Evolutionary conservation across 2,797 vertebrate genomes (phyloP), one percentile per base, ranked within the genome.

Genomic region (Poeciliopsis turneri): DNA sequence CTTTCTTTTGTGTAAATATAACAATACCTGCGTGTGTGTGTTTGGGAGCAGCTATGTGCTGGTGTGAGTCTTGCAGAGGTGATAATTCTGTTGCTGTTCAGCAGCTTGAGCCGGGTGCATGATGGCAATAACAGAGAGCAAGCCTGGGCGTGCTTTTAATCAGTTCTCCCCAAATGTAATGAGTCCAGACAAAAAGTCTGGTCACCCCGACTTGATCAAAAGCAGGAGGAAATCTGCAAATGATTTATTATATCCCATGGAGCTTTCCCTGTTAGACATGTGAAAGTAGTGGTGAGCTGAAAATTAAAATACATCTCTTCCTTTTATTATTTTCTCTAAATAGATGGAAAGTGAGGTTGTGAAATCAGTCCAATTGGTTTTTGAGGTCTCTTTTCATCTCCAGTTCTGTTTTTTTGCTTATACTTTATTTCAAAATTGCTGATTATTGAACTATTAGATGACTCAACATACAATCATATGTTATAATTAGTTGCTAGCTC

Each of bases 101-200:
- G 91, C 86, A 90, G 90, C 88, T 82, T 75, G 80, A 78, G 86
- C 72, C 6, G 87, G 55, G 88, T 88, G 89, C 82, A 12, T 88
- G 88, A 92, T 92, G 91, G 88, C 92, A 93, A 93, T 93, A 91
- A 93, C 87, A 90, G 72, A 75, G 91, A 89, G 88, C 96, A 74
- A 89, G 96, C 80, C 91, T 53, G 53, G 93, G 89, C 95, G 6
- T 87, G 95, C 92, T 90, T 94, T 94, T 91, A 94, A 92, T 94
- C 92, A 87, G 81, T 80, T 89, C 80, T 86, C 86, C 88, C 13
- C 82, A 90, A 88, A 89, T 76, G 78, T 88, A 92, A 92, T 90
- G 90, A 93, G 86, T 86, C 81, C 13, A 74, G 81, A 82, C 87
- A 86, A 64, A 45, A 84, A 89, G 87, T 85, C 77, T 81, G 89